Conservation (phyloP, 2,888 invertebrate species). For the Lasius fuliginosus region DNA sequence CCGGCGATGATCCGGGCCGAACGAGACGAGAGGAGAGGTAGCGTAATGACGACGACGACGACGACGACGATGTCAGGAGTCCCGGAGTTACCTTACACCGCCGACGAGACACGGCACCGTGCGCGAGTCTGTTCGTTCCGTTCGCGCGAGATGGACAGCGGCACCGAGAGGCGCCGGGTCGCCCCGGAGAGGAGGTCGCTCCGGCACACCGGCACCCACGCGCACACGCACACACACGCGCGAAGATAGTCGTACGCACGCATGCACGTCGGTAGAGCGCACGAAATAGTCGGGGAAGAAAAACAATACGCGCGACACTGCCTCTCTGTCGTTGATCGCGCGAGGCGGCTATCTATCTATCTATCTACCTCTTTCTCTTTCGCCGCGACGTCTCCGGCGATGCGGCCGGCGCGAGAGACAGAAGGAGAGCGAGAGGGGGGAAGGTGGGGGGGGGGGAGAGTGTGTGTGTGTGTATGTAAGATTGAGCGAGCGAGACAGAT, state of each 20-base stretch:
- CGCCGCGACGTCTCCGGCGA: constrained; percentile 51
- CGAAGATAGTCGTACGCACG: background rate
- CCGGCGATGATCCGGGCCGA: constrained; percentile 31
- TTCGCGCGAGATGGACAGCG: background rate
- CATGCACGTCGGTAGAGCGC: constrained; percentile 6
- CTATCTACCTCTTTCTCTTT: constrained; percentile 34
- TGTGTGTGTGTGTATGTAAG: background rate
- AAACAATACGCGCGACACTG: constrained; percentile 21
- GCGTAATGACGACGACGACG: constrained; percentile 22
- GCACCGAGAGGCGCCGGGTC: background rate
- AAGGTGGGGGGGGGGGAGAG: background rate
- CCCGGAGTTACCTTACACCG: background rate
- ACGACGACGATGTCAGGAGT: background rate
- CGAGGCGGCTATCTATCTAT: constrained; percentile 11
- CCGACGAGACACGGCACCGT: background rate
- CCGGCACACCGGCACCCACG: background rate
- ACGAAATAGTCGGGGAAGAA: background rate
- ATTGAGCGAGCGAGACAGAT: constrained; percentile 51
- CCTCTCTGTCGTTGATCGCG: constrained; percentile 23
- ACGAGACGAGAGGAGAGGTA: background rate
- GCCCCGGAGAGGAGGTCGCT: background rate
- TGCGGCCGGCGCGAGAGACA: constrained; percentile 29
- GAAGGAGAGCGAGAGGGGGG: background rate
- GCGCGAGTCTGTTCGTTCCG: constrained; percentile 25
- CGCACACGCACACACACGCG: background rate